Evolutionary conservation across 2,113 vertebrate species (phyloP), one percentile per base, ranked within the genome.

Genomic region (Acanthochromis polyacanthus): DNA sequence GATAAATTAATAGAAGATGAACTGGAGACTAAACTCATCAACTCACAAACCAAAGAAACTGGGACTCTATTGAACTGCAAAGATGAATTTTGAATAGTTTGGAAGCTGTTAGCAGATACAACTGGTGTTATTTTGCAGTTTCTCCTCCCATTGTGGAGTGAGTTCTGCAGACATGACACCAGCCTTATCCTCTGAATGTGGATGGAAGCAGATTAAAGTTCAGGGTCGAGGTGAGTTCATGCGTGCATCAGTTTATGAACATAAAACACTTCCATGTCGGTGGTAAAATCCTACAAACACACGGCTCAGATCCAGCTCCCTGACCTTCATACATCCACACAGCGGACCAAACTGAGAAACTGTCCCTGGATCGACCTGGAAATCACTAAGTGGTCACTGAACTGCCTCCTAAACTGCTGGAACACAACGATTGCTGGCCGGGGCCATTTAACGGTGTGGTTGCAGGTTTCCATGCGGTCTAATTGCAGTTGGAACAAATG

Each of bases 401-500:
- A 11, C n/a, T 0, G n/a, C 8, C 46, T 51, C 52, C 45, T 67
- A 63, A 65, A 65, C 19, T 67, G n/a, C 38, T 45, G 9, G 20
- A 56, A 36, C 7, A 51, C 4, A 45, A 38, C 4, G 17, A 80
- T 81, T 83, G 38, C 25, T 57, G 30, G 32, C 20, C 20, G n/a
- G 32, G 6, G 32, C 48, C 20, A 30, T 70, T 71, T 53, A 76
- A 57, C 72, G 25, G 60, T 57, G 10, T 50, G 12, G 40, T 8
- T 81, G 80, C 62, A 75, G 66, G 16, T 73, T 66, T 61, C 45
- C 46, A 80, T 61, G 3, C 38, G 17, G 30, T 20, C 60, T 75
- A 83, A 83, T 59, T 74, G 60, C 68, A 60, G 43, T 23, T 22
- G 12, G 23, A 36, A 76, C 52, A 79, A 75, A 81, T 48, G 4